Base-by-base conservation (phyloP, 2,888 invertebrate species). In the Choristoneura rosaceana region DNA sequence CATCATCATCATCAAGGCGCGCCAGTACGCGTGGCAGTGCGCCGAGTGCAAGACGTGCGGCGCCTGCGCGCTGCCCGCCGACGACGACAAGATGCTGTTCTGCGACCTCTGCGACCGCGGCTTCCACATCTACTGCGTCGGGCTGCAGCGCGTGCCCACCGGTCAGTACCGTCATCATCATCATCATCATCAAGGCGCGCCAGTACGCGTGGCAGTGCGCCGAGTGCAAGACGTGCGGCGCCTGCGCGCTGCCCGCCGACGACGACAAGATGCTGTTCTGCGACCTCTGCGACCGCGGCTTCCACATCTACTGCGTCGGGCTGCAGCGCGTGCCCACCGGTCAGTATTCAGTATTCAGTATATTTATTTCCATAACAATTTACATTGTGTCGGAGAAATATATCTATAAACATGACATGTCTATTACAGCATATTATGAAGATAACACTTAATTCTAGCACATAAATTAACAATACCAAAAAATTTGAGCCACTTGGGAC, bases 81-180 rank as follows among this genome's bases (percentile, higher is more conserved):
- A 97, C 87, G 97, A 97, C 93, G 97, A 97, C 84, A 97, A 98
- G 92, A 98, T 98, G 98, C 95, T 99, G 84, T 98, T 97, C 92
- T 99, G 99, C 90, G 98, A 99, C 90, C 96, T 97, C 84, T 99
- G 99, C 92, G 99, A 99, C 93, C 95, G 98, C 85, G 98, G 98
- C 90, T 98, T 97, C 92, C 99, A 99, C 88, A 97, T 98, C 77
- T 98, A 97, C 93, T 99, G 99, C 91, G 97, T 98, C 69, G 98
- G 97, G 7, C 90, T 98, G 59, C 94, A 95, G 74, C 94, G 95
- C 75, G 96, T 98, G 81, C 98, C 98, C 4, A 96, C 95, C 76
- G 98, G 98, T 95, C 76, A 83, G 88, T 83, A 8, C 17, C 7
- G 8, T 7, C 5, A 2, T 9, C 15, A 15, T 1, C 41, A 47